Conservation (phyloP, 2,888 invertebrate genomes). For the Callinectes sapidus region DNA sequence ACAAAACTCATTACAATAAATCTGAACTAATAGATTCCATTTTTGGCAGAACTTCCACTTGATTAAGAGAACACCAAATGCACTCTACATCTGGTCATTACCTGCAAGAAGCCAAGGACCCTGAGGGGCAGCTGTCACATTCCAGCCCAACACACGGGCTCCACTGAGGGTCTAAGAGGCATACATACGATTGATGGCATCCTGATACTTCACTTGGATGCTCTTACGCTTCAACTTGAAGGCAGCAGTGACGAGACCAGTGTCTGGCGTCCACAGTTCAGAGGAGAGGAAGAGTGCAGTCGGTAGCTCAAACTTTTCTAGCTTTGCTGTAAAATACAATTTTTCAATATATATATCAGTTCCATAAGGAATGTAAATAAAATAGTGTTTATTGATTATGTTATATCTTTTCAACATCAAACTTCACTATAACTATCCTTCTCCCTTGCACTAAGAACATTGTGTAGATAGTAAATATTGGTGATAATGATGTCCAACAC, state of each 20-base stretch:
- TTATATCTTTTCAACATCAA: neutral
- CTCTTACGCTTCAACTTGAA: conserved; percentile 86
- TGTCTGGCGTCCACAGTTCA: conserved; percentile 98
- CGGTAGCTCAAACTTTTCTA: conserved; percentile 95
- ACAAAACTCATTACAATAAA: neutral
- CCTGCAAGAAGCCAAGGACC: neutral
- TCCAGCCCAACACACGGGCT: neutral
- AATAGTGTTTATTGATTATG: neutral
- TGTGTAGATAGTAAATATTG: too few relatives aligned
- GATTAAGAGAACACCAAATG: neutral
- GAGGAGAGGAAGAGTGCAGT: conserved; percentile 86
- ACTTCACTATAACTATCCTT: too few relatives aligned
- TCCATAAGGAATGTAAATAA: too few relatives aligned
- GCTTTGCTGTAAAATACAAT: conserved; percentile 73
- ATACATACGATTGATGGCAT: conserved; percentile 71
- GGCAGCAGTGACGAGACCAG: conserved; percentile 97
- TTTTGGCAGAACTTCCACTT: neutral
- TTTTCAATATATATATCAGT: neutral
- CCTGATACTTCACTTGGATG: conserved; percentile 68
- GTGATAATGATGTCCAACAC: too few relatives aligned
- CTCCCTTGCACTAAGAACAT: too few relatives aligned
- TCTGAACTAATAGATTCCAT: neutral
- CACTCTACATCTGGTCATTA: neutral
- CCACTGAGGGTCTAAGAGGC: conserved; percentile 37
- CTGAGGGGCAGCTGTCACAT: conserved; percentile 21